Base-by-base conservation (phyloP, 2,888 invertebrate species). In the Parnassius orleans region DNA sequence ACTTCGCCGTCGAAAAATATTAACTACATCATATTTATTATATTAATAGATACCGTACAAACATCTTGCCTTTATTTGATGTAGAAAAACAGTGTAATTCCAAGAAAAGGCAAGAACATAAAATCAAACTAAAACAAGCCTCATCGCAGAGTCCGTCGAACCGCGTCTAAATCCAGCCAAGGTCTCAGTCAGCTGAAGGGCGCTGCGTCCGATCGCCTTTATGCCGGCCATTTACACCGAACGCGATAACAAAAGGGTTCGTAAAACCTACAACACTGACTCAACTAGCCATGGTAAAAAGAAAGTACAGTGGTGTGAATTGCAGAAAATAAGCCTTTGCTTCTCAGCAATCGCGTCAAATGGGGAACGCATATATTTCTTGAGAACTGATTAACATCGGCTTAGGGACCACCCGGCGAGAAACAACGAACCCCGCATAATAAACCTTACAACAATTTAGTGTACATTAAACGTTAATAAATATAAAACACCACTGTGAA, bases 101-200 rank as follows among this genome's bases (percentile, higher is more conserved):
- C 48, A 44, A 57, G 57, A 57, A 61, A 61, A 85, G 80, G 79
- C 79, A 79, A 76, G 77, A 73, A 73, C 77, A 76, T 84, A 80
- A 83, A 84, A 81, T 86, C 83, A 87, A 86, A 84, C 80, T 86
- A 84, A 87, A 86, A 84, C 80, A 77, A 87, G 83, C 43, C 51
- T 55, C 81, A 77, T 78, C 79, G 78, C 71, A 69, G 80, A 86
- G 90, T 89, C 86, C 86, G 74, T 83, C 90, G 89, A 88, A 90
- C 90, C 78, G 85, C 80, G 80, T 79, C 90, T 91, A 91, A 88
- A 90, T 88, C 81, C 87, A 90, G 83, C 87, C 90, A 90, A 90
- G 90, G 90, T 87, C 89, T 87, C 79, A 76, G 78, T 57, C 81
- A 69, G 81, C 84, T 90, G 89, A 90, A 90, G 90, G 90, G 89